phyloP scores from a whole-genome alignment of 2,888 invertebrate species.

The Agonopterix heracliana region DNA sequence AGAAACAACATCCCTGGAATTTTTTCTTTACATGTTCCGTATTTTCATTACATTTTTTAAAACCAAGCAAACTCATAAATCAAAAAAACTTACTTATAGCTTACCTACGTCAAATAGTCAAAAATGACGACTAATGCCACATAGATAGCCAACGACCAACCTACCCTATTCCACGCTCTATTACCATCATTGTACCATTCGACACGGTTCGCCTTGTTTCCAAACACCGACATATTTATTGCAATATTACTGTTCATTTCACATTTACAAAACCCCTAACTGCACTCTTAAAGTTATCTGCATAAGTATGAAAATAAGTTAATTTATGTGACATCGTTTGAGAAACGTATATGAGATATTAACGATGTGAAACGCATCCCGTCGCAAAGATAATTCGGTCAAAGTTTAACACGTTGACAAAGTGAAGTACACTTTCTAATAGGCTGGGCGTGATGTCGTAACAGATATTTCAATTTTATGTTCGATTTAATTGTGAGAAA shows the following conservation, averaged over 20 bases:
- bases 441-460: conserved; percentile 53
- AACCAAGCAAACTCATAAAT: conserved; percentile 22
- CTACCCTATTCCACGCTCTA: conserved; percentile 49
- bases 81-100: conserved; percentile 14
- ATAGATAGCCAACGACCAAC: conserved; percentile 19
- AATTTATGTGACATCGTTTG: too few relatives aligned
- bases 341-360: conserved; percentile 51
- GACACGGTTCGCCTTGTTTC: conserved; percentile 64
- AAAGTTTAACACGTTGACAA: conserved; percentile 73
- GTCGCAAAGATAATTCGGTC: conserved; percentile 63
- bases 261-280: too few relatives aligned
- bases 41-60: too few relatives aligned
- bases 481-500: conserved; percentile 62
- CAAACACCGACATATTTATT: conserved; percentile 38
- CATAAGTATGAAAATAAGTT: too few relatives aligned
- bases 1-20: too few relatives aligned
- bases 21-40: too few relatives aligned
- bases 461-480: conserved; percentile 61
- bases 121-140: conserved; percentile 39
- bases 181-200: conserved; percentile 58
- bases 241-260: neutral
- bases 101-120: conserved; percentile 12
- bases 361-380: conserved; percentile 66
- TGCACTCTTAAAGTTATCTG: too few relatives aligned
- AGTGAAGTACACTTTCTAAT: conserved; percentile 59